Evolutionary conservation across 2,797 vertebrate genomes (phyloP), one percentile per base, ranked within the genome.

Genomic region (Chelon labrosus): DNA sequence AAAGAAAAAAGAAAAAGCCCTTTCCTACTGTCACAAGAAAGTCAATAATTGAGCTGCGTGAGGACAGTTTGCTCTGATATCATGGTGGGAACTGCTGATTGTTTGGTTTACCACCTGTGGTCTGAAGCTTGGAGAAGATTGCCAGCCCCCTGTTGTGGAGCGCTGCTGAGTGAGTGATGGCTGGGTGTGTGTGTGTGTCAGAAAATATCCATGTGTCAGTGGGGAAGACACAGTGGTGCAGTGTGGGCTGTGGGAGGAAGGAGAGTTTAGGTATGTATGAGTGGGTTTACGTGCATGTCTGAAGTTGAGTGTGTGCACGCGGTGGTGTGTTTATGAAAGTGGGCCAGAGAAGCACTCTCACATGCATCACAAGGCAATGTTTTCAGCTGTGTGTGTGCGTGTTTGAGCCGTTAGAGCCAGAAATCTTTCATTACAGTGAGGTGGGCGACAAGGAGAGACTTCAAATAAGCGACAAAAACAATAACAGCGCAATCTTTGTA

Each of bases 91-190:
- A 72, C 60, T 27, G 83, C 83, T 90, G 90, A 91, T 91, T 92
- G 89, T 91, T 91, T 91, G 86, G 39, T 90, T 91, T 87, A 83
- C 90, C 88, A 75, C 90, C 89, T 89, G 90, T 19, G 55, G 88
- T 70, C 84, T 55, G 75, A 61, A 81, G 84, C 85, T 74, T 69
- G 82, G 76, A 85, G 84, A 85, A 81, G 87, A 88, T 87, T 82
- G 87, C 71, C 70, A 42, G 49, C 65, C 82, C 2, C 83, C 88
- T 22, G 35, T 75, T 76, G 87, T 2, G 76, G 39, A 62, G 69
- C 6, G 7, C 82, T 52, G 85, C 79, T 72, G 78, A 55, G 81
- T 88, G 83, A 83, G 54, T 85, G 88, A 90, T 86, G 85, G 66
- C 61, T 79, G 27, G 47, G 62, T 58, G 62, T 58, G 14, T 67